Percentiles rank a stretch among this genome's conserved stretches.
These are phyloP conservation scores for Agelas oroides DNA, from an alignment of 37 sponge, comb jelly and placozoan genomes.

Conservation along the genomic window DNA sequence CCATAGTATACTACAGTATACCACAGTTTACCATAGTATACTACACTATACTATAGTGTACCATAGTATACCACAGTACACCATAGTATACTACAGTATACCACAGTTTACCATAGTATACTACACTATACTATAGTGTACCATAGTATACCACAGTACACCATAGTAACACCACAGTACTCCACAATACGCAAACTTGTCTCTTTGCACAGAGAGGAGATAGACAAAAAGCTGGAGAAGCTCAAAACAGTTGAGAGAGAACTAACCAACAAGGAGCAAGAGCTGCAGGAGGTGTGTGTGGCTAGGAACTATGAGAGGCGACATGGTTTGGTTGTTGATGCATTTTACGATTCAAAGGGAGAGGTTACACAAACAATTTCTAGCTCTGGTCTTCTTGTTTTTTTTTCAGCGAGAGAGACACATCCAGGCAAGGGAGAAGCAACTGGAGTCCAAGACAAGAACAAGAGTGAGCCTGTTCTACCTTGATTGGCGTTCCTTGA, in stretches of 20 bases:
- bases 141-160: too few species aligned
- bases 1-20: too few species aligned
- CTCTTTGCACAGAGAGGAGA: constrained; percentile 50
- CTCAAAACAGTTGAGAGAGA: constrained; percentile 72
- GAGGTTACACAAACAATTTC: neutral
- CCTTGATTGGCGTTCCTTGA: neutral
- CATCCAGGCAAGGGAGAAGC: constrained; percentile 67
- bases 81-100: too few species aligned
- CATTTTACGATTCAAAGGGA: neutral
- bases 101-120: too few species aligned
- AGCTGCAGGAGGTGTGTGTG: constrained; percentile 45
- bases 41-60: too few species aligned
- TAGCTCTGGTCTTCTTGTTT: neutral
- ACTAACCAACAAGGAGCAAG: constrained; percentile 70
- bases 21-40: too few species aligned
- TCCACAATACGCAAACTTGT: too few species aligned
- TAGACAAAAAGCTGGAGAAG: constrained; percentile 63
- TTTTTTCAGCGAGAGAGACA: constrained; percentile 44
- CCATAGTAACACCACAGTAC: too few species aligned
- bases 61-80: too few species aligned
- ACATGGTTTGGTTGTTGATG: neutral
- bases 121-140: too few species aligned
- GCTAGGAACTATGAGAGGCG: neutral
- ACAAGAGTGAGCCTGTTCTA: too few species aligned
- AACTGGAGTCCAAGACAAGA: constrained; percentile 38